A percentile compares a stretch with the other conserved stretches of the same genome.
phyloP scores from a whole-genome alignment of 2,888 invertebrate species.

The Ecdyonurus torrentis region DNA sequence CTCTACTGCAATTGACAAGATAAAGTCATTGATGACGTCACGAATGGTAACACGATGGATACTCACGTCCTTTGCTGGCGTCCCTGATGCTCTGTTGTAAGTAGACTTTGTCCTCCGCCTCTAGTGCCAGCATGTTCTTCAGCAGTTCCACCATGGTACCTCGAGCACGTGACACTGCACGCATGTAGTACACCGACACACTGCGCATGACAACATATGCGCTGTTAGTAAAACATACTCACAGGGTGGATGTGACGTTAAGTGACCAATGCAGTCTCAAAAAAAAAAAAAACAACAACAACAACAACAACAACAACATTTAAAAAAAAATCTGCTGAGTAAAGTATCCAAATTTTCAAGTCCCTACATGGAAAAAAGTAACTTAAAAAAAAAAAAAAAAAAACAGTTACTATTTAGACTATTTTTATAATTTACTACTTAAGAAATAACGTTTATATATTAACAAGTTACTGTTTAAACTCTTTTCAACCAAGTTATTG shows the following conservation, averaged over 20 bases:
- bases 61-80: constrained; percentile 16
- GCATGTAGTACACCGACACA: constrained; percentile 42
- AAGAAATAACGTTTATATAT: too few relatives aligned
- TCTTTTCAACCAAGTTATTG: too few relatives aligned
- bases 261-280: not conserved
- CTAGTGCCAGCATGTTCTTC: constrained; percentile 44
- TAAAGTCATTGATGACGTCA: too few relatives aligned
- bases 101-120: constrained; percentile 53
- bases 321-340: not conserved
- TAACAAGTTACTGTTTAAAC: too few relatives aligned
- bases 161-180: constrained; percentile 42
- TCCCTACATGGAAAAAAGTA: too few relatives aligned
- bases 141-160: constrained; percentile 40
- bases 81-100: constrained; percentile 41
- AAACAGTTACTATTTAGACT: too few relatives aligned
- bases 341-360: too few relatives aligned
- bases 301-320: not conserved
- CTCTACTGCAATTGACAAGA: too few relatives aligned
- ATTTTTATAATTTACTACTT: too few relatives aligned
- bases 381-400: too few relatives aligned
- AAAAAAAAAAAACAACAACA: not conserved
- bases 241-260: not conserved
- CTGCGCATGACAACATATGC: constrained; percentile 23
- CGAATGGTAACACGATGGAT: too few relatives aligned
- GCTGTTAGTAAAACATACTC: not conserved